A percentile compares a stretch with the other conserved stretches of the same genome.
phyloP scores from a whole-genome alignment of 2,797 vertebrate genomes.

The Tragopan temminckii region DNA sequence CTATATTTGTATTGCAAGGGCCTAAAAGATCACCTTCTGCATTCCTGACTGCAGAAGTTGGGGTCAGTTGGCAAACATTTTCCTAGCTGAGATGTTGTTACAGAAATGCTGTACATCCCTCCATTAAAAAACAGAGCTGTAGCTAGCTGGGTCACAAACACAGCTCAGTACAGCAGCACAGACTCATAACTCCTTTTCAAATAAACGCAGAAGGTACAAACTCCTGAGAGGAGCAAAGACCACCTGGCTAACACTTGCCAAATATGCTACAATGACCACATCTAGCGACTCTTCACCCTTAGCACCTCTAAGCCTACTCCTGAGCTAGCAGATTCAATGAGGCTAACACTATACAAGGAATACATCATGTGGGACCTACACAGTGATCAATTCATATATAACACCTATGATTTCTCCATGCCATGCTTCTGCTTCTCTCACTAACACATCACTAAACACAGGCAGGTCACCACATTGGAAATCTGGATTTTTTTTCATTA shows the following conservation, averaged over 20 bases:
- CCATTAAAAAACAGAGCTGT: not conserved
- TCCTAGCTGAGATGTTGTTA: not conserved
- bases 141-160: constrained; percentile 13
- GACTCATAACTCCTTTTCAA: not conserved
- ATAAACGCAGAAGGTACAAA: not conserved
- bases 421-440: not conserved
- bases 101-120: not conserved
- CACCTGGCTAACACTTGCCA: not conserved
- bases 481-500: not conserved
- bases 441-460: not conserved
- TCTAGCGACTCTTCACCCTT: not conserved
- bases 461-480: not conserved
- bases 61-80: not conserved
- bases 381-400: not conserved
- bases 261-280: fast-evolving
- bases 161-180: not conserved
- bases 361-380: not conserved
- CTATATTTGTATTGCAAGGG: not conserved
- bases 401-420: not conserved
- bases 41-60: not conserved
- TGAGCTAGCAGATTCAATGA: not conserved
- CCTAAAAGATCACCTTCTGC: not conserved
- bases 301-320: not conserved
- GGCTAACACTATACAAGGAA: not conserved
- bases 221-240: not conserved